Base-by-base conservation (phyloP, 2,888 invertebrate genomes). In the Drosophila nigricruria region DNA sequence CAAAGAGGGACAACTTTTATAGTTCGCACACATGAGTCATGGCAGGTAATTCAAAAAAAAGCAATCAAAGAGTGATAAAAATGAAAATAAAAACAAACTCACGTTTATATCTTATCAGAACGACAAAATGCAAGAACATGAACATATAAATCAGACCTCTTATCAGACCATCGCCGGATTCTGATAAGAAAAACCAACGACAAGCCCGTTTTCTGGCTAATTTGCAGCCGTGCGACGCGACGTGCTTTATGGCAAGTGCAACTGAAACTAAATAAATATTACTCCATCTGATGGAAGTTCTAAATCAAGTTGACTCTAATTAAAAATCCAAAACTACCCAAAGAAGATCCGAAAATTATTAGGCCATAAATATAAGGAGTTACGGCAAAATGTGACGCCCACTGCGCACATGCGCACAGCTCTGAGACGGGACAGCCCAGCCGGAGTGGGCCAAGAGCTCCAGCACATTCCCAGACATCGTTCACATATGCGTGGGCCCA, bases 351-450 rank as follows among this genome's bases (percentile, higher is more conserved):
- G 58, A 59, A 52, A 77, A 75, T 86, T 86, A 86, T 86, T 87
- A 88, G 86, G 86, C 89, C 87, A 86, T 81, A 88, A 88, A 84
- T 79, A 73, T 16, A 47, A 54, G 61, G 67, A 61, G 71, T 77
- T 82, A 73, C 88, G 80, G 80, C 75, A 87, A 84, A 86, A 79
- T 73, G 87, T 82, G 66, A 84, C 87, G 86, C 84, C 82, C 84
- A 77, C 69, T 86, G 86, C 89, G 75, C 86, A 88, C 87, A 88
- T 82, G 89, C 79, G 77, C 84, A 79, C 62, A 72, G 73, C 64
- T 47, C 73, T 73, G 73, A 69, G 66, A 75, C 81, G 75, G 57
- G 34, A 38, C 56, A 62, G 47, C 25, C 25, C 36, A 3, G 52
- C 52, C 25, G 3, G 25, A 38, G 23, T 53, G 53, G 36, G 53